phyloP scores from a whole-genome alignment of 2,797 vertebrate genomes.

The Xenopus petersii region DNA sequence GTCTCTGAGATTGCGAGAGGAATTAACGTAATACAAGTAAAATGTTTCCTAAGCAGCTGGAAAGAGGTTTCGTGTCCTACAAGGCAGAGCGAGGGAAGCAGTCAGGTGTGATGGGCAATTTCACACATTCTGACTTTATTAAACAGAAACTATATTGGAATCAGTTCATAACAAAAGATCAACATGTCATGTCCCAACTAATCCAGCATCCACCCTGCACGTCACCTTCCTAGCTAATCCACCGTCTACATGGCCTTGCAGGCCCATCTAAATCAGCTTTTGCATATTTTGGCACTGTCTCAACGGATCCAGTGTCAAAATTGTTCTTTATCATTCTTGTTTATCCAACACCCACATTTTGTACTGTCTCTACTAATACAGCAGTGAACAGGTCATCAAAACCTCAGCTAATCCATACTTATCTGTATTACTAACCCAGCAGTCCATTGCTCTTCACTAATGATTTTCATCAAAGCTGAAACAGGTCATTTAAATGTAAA shows the following conservation, averaged over 20 bases:
- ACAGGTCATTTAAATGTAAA: no score
- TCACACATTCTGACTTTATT: conserved; percentile 49
- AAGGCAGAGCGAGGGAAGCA: conserved; percentile 37
- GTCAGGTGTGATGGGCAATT: conserved; percentile 49
- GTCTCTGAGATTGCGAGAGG: neutral
- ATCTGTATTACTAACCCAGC: no score
- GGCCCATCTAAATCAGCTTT: neutral
- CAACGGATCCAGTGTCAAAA: conserved; percentile 19
- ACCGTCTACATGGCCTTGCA: conserved; percentile 4
- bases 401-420: neutral
- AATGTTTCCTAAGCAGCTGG: conserved; percentile 44
- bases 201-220: conserved; percentile 38
- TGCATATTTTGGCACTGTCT: conserved; percentile 1
- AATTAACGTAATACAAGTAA: conserved; percentile 10
- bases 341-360: conserved; percentile 21
- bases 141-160: conserved; percentile 50
- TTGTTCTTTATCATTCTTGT: conserved; percentile 30
- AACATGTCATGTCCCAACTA: conserved; percentile 41
- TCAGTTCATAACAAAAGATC: conserved; percentile 47
- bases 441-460: no score
- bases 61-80: conserved; percentile 38
- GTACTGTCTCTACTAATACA: neutral
- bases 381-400: neutral
- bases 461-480: no score
- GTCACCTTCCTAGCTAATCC: conserved; percentile 35